These are phyloP conservation scores for Harpalus rufipes DNA, from an alignment of 2,888 invertebrate genomes.

Conservation along the genomic window DNA sequence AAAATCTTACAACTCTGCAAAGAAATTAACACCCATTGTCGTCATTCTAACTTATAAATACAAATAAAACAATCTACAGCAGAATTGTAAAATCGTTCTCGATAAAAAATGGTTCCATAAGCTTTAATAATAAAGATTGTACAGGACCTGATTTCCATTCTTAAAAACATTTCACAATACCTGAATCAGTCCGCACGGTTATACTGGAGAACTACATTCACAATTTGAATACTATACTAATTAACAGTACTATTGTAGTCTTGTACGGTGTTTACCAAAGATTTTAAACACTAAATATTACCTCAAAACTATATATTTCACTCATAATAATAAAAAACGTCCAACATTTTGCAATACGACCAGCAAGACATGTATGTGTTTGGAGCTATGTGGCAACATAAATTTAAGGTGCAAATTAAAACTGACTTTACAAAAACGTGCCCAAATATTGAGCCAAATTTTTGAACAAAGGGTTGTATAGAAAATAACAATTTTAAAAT, in stretches of 20 bases:
- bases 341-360: too few species aligned
- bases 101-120: conserved; percentile 62
- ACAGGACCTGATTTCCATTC: conserved; percentile 60
- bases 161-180: conserved; percentile 53
- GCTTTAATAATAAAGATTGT: conserved; percentile 60
- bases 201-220: conserved; percentile 66
- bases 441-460: too few species aligned
- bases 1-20: conserved; percentile 64
- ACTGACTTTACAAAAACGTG: too few species aligned
- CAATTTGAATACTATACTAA: conserved; percentile 67
- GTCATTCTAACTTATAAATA: conserved; percentile 34
- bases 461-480: too few species aligned
- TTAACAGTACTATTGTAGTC: conserved; percentile 67
- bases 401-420: too few species aligned
- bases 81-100: conserved; percentile 65
- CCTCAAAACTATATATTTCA: conserved; percentile 16
- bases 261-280: conserved; percentile 41
- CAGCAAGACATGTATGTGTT: too few species aligned
- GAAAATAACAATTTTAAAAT: too few species aligned
- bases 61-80: conserved; percentile 45
- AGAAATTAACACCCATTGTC: conserved; percentile 28
- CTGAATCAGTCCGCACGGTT: conserved; percentile 64
- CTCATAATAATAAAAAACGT: too few species aligned
- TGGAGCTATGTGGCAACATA: too few species aligned
- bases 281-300: neutral